phyloP scores from a whole-genome alignment of 1,140 invertebrate genomes.

The Vanessa tameamea region DNA sequence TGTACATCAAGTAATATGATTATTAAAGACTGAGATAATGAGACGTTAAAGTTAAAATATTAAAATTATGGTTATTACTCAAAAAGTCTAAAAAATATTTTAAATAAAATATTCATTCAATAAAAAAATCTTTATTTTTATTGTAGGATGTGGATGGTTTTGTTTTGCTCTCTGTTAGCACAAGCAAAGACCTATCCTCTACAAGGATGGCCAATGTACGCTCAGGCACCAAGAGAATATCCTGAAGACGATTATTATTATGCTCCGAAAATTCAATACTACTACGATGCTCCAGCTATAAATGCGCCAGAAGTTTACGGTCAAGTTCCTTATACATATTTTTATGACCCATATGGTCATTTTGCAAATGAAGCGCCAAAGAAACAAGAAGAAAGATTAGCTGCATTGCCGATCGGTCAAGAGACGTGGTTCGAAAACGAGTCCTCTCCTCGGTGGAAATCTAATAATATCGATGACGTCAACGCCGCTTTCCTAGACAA shows the following conservation, averaged over 20 bases:
- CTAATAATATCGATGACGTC: conserved; percentile 80
- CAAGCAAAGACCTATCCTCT: conserved; percentile 67
- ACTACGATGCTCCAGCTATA: conserved; percentile 64
- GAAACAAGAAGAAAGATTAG: conserved; percentile 78
- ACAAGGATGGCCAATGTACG: conserved; percentile 77
- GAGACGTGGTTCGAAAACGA: conserved; percentile 83
- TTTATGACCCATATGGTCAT: conserved; percentile 80
- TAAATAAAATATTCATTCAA: background rate
- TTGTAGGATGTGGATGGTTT: conserved; percentile 65
- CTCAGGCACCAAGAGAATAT: conserved; percentile 70
- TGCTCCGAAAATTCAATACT: conserved; percentile 69
- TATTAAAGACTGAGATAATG: too few species aligned
- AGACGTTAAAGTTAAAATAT: too few species aligned
- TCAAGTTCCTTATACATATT: conserved; percentile 79
- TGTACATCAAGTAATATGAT: too few species aligned
- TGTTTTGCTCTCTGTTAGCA: conserved; percentile 65
- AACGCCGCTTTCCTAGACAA: conserved; percentile 84
- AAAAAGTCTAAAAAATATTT: too few species aligned
- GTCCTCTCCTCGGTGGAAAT: conserved; percentile 63
- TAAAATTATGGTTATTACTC: too few species aligned
- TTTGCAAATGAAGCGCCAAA: conserved; percentile 81
- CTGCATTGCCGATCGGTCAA: conserved; percentile 82
- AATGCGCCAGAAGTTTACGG: conserved; percentile 65
- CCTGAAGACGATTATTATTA: conserved; percentile 73
- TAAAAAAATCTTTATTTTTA: conserved; percentile 21